Base-by-base conservation (phyloP, 1,140 invertebrate species). In the Drosophila equinoxialis region DNA sequence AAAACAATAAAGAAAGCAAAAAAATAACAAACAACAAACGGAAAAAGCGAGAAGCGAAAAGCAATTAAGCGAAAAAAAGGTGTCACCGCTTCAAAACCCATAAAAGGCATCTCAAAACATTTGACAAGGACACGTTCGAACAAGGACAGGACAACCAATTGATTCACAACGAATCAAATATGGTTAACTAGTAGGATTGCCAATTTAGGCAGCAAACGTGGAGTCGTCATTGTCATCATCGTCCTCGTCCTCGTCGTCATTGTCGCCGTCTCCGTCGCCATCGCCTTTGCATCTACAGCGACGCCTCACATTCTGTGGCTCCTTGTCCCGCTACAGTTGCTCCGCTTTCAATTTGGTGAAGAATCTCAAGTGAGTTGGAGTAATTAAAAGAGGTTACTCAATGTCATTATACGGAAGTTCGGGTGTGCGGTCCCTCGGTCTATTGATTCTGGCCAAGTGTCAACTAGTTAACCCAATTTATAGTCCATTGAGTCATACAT, bases 331-430 rank as follows among this genome's bases (percentile, higher is more conserved):
- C 45, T 91, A 91, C 79, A 89, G 77, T 71, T 76, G 86, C 68
- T 74, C 77, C 78, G 84, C 85, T 78, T 85, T 78, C 69, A 86
- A 81, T 80, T 81, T 91, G 60, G 86, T 91, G 74, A 78, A 90
- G 77, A 84, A 91, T 85, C 79, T 91, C 26, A 91, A 91, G 90
- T 91, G 86, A 91, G 90, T 90, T 13, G 42, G 42, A 39, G 57
- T 55, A 54, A 30, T 30, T 30, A 30, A 42, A 20, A 26, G 67
- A 89, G 71, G 65, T 72, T 77, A 71, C 60, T 77, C 72, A 83
- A 80, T 82, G 84, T 89, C 84, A 87, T 42, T 33, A 61, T 51
- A 17, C 17, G 45, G 45, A 14, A 2, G 35, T 8, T 37, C 8
- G 33, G 41, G 42, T 26, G 63, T 4, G 35, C 3, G 35, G 35